These are phyloP conservation scores for Anhinga anhinga DNA, from an alignment of 2,113 vertebrate genomes.

Conservation along the genomic window DNA sequence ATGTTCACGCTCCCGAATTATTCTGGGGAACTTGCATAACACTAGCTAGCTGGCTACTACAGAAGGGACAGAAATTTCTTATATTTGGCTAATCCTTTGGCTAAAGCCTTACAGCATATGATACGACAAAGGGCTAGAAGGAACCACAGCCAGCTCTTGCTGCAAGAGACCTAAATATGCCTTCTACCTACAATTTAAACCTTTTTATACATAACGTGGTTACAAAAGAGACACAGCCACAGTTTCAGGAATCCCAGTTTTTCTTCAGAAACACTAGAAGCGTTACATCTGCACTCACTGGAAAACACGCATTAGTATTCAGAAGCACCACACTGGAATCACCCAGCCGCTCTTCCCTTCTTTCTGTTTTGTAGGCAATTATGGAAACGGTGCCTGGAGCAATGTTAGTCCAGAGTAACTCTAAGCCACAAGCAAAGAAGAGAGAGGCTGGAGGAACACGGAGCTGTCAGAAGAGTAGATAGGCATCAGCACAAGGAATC, in stretches of 20 bases:
- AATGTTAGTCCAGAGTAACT: not conserved
- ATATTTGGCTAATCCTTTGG: not conserved
- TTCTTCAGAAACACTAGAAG: not conserved
- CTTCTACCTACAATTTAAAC: not conserved
- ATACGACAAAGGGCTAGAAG: rapidly evolving
- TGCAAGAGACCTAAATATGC: not conserved
- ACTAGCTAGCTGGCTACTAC: not conserved
- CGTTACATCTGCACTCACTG: not conserved
- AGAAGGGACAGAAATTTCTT: not conserved
- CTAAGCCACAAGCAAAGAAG: not conserved
- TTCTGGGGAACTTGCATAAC: not conserved
- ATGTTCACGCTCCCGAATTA: not conserved
- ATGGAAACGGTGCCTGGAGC: not conserved
- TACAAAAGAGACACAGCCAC: not conserved
- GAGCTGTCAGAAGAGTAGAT: not conserved
- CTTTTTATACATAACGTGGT: not conserved
- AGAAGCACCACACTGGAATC: not conserved
- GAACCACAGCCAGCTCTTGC: not conserved
- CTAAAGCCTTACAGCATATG: not conserved
- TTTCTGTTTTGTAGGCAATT: not conserved
- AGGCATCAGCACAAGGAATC: not conserved
- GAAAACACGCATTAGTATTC: not conserved
- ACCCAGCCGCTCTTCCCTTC: not conserved
- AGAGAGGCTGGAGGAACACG: not conserved
- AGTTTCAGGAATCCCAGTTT: not conserved